phyloP scores from a whole-genome alignment of 2,113 vertebrate species.

The Myiopsitta monachus region DNA sequence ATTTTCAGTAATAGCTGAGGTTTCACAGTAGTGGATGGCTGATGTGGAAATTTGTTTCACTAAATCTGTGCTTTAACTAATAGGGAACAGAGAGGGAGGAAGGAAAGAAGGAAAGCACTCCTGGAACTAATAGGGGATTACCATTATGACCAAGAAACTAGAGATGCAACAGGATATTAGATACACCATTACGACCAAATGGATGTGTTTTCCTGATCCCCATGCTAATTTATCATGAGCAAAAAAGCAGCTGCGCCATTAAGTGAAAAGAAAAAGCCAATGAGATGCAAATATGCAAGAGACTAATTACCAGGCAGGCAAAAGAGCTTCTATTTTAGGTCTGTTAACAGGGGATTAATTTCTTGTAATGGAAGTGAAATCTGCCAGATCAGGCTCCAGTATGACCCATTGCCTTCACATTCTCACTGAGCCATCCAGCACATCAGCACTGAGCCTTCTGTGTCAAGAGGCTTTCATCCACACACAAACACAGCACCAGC shows the following conservation, averaged over 20 bases:
- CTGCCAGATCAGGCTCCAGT: not conserved
- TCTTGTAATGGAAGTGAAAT: not conserved
- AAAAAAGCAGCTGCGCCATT: conserved; percentile 18
- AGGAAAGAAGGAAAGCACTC: not conserved
- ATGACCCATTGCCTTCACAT: not conserved
- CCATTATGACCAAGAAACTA: not conserved
- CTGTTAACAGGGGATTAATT: conserved; percentile 27
- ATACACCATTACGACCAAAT: not conserved
- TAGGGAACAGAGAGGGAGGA: not conserved
- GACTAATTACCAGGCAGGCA: not conserved
- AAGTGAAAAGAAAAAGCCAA: not conserved
- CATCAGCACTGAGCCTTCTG: not conserved
- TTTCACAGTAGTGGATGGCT: not conserved
- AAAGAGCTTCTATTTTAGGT: conserved; percentile 28
- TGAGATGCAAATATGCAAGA: conserved; percentile 36
- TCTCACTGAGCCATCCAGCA: not conserved
- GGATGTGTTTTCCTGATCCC: not conserved
- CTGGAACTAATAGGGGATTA: conserved; percentile 15
- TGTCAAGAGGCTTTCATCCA: not conserved
- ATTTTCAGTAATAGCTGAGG: not conserved
- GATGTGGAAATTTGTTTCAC: not conserved
- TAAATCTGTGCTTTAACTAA: not conserved
- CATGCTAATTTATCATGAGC: not conserved
- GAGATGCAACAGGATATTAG: not conserved
- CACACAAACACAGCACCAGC: not conserved